Evolutionary conservation across 2,888 invertebrate genomes (phyloP).

Genomic region (Tiphia femorata): DNA sequence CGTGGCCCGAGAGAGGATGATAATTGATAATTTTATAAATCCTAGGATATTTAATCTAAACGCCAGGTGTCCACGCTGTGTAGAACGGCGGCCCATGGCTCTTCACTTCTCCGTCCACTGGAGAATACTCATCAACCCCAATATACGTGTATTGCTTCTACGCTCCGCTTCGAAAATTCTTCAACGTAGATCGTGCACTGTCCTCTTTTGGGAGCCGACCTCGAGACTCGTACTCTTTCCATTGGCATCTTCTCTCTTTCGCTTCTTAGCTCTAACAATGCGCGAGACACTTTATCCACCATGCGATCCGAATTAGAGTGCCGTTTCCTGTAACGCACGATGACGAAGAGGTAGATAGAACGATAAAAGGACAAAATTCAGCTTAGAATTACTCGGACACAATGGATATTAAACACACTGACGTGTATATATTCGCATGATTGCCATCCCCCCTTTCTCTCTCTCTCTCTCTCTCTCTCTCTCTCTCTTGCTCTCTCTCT

Average conservation of each 20-base stretch:
- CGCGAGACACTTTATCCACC: not conserved
- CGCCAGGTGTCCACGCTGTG: constrained; percentile 33
- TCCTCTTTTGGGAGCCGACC: too few relatives aligned
- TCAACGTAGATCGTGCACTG: too few relatives aligned
- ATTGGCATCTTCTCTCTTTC: too few relatives aligned
- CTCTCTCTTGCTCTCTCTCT: too few relatives aligned
- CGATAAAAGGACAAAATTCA: constrained; percentile 17
- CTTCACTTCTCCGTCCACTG: too few relatives aligned
- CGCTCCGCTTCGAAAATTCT: too few relatives aligned
- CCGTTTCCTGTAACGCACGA: not conserved
- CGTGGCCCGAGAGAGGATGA: constrained; percentile 50
- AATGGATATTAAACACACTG: not conserved
- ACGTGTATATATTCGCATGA: not conserved
- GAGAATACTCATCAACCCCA: too few relatives aligned
- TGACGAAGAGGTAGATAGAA: constrained; percentile 19
- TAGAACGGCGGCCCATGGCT: too few relatives aligned
- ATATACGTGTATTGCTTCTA: too few relatives aligned
- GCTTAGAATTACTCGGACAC: constrained; percentile 11
- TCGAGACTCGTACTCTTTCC: too few relatives aligned
- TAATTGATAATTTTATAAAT: constrained; percentile 25
- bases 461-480: not conserved
- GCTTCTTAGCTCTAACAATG: too few relatives aligned
- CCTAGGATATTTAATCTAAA: too few relatives aligned
- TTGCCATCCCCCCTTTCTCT: not conserved
- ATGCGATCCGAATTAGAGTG: not conserved